These are phyloP conservation scores for Galemys pyrenaicus DNA, from an alignment of 2,113 vertebrate species.

Conservation along the genomic window DNA sequence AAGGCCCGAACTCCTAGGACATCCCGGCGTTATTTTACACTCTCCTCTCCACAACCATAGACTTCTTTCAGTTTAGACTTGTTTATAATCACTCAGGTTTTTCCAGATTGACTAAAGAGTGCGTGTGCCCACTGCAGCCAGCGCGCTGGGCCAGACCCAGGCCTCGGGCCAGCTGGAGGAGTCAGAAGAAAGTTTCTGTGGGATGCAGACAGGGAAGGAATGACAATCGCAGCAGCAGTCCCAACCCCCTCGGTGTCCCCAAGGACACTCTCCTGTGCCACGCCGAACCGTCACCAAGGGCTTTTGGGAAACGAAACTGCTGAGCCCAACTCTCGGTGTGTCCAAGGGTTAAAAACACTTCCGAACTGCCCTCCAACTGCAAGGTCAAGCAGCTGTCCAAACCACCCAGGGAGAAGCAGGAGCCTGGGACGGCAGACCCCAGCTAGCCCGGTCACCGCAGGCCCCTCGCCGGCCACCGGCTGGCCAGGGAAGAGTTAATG, in stretches of 20 bases:
- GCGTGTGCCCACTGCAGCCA: conserved; percentile 44
- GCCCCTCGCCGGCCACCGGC: background rate
- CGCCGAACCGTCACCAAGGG: background rate
- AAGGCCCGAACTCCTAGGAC: background rate
- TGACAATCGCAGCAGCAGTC: conserved; percentile 43
- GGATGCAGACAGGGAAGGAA: conserved; percentile 59
- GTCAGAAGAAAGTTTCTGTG: conserved; percentile 43
- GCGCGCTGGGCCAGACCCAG: conserved; percentile 36
- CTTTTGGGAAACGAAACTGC: conserved; percentile 46
- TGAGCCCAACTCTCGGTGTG: background rate
- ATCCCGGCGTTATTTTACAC: background rate
- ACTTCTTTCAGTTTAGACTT: conserved; percentile 57
- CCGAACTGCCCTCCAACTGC: conserved; percentile 59
- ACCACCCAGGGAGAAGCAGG: conserved; percentile 75
- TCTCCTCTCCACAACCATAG: background rate
- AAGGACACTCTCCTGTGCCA: background rate
- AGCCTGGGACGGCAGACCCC: conserved; percentile 1
- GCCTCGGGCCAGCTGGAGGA: conserved; percentile 62
- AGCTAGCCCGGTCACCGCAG: background rate
- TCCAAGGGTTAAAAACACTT: conserved; percentile 76
- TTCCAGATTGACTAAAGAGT: conserved; percentile 72
- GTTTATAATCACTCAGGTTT: conserved; percentile 76
- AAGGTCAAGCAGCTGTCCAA: conserved; percentile 79
- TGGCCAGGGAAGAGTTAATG: conserved; percentile 71
- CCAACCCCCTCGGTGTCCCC: background rate